Percentiles rank a stretch among this genome's conserved stretches.
Conservation (phyloP, 2,888 invertebrate genomes). For the Homarus gammarus region DNA sequence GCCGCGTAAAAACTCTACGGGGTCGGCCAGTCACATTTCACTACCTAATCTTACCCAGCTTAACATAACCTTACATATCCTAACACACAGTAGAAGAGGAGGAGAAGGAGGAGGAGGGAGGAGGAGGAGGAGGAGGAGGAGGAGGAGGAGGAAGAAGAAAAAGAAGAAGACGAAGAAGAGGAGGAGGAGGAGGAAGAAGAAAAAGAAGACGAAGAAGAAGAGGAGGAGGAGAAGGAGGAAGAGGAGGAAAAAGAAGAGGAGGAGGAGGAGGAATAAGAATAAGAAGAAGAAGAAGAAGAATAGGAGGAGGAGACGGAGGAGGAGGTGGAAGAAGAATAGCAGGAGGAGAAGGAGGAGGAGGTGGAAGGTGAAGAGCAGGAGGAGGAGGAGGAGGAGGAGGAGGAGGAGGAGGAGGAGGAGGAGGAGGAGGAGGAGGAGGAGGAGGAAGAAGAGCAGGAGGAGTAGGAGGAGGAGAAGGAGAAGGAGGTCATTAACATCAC, state of each 20-base stretch:
- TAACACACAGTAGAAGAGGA: conserved; percentile 11
- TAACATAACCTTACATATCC: too few species aligned
- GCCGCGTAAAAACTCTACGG: too few species aligned
- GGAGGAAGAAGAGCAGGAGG: too few species aligned
- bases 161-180: not conserved
- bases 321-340: not conserved
- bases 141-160: not conserved
- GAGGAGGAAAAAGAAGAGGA: not conserved
- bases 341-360: too few species aligned
- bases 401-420: too few species aligned
- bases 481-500: too few species aligned
- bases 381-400: too few species aligned
- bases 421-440: too few species aligned
- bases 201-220: not conserved
- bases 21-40: too few species aligned
- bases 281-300: not conserved
- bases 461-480: too few species aligned
- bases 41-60: too few species aligned
- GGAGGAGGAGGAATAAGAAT: not conserved
- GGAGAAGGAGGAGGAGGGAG: conserved; percentile 28
- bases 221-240: not conserved
- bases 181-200: not conserved
- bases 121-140: not conserved
- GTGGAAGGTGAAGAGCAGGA: too few species aligned
- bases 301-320: not conserved